These are phyloP conservation scores for Trematomus loennbergii DNA, from an alignment of 2,113 vertebrate genomes.

Conservation along the genomic window DNA sequence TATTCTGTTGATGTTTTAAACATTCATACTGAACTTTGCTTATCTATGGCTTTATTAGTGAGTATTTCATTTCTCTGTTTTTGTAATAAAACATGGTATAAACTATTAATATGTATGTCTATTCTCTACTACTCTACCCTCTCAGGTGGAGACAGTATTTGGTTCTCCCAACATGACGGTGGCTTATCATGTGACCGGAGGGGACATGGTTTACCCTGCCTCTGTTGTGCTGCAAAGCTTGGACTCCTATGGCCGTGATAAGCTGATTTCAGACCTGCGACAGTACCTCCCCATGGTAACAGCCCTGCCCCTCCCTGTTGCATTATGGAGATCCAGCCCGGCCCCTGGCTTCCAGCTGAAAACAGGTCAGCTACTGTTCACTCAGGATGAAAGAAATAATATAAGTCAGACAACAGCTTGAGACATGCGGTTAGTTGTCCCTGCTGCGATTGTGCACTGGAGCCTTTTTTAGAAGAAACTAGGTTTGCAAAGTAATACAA, in stretches of 20 bases:
- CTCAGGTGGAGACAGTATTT: constrained; percentile 91
- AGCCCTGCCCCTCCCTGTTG: constrained; percentile 88
- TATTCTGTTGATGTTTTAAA: too few relatives aligned
- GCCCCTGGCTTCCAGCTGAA: constrained; percentile 90
- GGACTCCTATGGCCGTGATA: constrained; percentile 87
- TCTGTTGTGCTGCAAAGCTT: constrained; percentile 88
- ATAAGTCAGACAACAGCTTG: constrained; percentile 37
- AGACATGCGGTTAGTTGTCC: constrained; percentile 27
- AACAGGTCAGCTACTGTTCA: constrained; percentile 88
- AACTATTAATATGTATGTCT: background rate
- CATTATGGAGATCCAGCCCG: constrained; percentile 88
- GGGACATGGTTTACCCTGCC: constrained; percentile 88
- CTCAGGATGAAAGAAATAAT: constrained; percentile 34
- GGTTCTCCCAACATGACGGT: constrained; percentile 91
- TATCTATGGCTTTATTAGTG: background rate
- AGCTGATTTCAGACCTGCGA: constrained; percentile 90
- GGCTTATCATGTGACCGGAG: constrained; percentile 90
- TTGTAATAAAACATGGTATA: background rate
- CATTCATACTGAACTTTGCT: background rate
- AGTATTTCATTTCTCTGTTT: too few relatives aligned
- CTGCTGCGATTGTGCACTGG: constrained; percentile 27
- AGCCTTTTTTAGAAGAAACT: background rate
- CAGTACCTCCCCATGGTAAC: constrained; percentile 90
- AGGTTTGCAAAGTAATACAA: constrained; percentile 17
- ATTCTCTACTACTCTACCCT: background rate